Base-by-base conservation (phyloP, 2,797 vertebrate genomes). In the Coendou prehensilis region DNA sequence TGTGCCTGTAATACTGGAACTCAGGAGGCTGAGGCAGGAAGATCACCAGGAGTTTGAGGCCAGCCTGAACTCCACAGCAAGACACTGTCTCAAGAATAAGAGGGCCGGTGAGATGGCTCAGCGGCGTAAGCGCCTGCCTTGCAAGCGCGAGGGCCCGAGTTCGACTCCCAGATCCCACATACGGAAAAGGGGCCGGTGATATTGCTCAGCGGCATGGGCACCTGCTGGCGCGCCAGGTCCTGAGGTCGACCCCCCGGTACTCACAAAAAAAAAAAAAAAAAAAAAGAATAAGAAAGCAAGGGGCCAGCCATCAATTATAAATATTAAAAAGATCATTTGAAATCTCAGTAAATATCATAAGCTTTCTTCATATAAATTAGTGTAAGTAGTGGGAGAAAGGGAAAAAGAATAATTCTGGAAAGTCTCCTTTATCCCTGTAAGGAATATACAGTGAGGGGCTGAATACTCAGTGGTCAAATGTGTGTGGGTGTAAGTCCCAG, bases 361-460 rank as follows among this genome's bases (percentile, higher is more conserved):
- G 47, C 50, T 94, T 91, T 94, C 20, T 95, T 87, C 18, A 33
- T 93, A 45, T 83, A 93, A 64, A 54, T 78, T 81, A 59, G 47
- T 30, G 5, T 37, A 81, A 78, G 47, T 37, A 30, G 47, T 57
- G 59, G 50, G 69, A 90, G 41, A 93, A 71, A 28, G 17, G 41
- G 22, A 41, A 59, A 73, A 41, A 45, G 23, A 71, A 67, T 94
- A 94, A 78, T 22, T 93, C 67, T 56, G 9, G 45, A 79, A 41
- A 18, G 41, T 54, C 15, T 52, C 18, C 90, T 80, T 86, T 78
- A 79, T 73, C 26, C n/a, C 15, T 52, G 6, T 50, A 59, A 73
- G 88, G 69, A 94, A 50, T 52, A 33, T 30, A 23, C 92, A 92
- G 79, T 79, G 87, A 90, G 61, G 28, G 59, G 73, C 33, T 59